A percentile compares a stretch with the other conserved stretches of the same genome.
Evolutionary conservation across 1,140 invertebrate genomes (phyloP).

Genomic region (Chironomus striatipennis): DNA sequence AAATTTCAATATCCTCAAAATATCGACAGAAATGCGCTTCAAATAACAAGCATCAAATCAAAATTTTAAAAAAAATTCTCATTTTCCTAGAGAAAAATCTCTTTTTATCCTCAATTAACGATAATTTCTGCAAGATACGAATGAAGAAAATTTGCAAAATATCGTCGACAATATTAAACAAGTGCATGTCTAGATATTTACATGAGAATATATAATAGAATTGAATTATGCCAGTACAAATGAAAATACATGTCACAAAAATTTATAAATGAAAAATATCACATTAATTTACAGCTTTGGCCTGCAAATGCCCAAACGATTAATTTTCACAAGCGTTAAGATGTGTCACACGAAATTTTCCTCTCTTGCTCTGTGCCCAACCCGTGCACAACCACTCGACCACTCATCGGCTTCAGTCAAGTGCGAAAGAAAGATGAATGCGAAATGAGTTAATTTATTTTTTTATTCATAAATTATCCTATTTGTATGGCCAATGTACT

Average conservation of each 20-base stretch:
- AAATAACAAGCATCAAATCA: too few relatives aligned
- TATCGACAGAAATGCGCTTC: too few relatives aligned
- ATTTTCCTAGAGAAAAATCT: background rate
- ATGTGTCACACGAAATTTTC: background rate
- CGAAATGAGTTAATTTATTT: slow-evolving; percentile 14
- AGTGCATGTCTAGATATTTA: background rate
- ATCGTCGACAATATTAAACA: background rate
- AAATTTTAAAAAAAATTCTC: too few relatives aligned
- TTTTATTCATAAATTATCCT: background rate
- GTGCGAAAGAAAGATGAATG: background rate
- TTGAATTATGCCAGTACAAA: slow-evolving; percentile 5
- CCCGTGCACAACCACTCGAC: background rate
- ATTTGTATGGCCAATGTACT: background rate
- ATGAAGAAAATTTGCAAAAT: background rate
- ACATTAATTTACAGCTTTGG: slow-evolving; percentile 13
- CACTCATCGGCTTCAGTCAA: slow-evolving; percentile 5
- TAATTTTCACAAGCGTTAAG: slow-evolving; percentile 3
- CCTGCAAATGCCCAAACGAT: slow-evolving; percentile 11
- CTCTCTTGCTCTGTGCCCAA: too few relatives aligned
- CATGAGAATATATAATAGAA: background rate
- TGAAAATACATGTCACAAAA: background rate
- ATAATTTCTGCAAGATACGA: background rate
- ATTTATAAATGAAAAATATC: slow-evolving; percentile 15
- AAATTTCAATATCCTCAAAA: too few relatives aligned
- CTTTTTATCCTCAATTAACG: slow-evolving; percentile 5